These are phyloP conservation scores for Hypotaenidia okinawae DNA, from an alignment of 2,797 vertebrate genomes.

Conservation along the genomic window DNA sequence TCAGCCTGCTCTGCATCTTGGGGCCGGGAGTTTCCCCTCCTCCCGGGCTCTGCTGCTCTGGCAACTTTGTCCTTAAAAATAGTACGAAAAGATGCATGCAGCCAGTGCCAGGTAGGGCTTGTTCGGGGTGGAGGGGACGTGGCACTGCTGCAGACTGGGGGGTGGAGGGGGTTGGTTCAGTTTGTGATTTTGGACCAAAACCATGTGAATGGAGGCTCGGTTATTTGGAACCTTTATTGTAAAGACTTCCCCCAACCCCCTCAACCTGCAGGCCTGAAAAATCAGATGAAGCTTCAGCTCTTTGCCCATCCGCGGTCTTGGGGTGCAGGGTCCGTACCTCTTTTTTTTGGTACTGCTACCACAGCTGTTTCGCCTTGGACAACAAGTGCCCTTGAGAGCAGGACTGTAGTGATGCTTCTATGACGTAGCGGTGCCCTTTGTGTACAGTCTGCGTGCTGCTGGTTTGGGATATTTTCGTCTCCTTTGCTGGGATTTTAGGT, in stretches of 20 bases:
- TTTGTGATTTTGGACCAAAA: neutral
- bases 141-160: neutral
- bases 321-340: fast-evolving
- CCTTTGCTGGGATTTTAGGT: neutral
- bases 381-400: neutral
- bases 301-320: neutral
- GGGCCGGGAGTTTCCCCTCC: neutral
- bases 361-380: neutral
- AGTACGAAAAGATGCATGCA: neutral
- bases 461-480: neutral
- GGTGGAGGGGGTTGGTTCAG: fast-evolving
- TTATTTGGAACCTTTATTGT: neutral
- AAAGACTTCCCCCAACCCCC: neutral
- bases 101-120: neutral
- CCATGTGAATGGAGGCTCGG: neutral
- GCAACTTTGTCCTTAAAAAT: constrained; percentile 32
- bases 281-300: neutral
- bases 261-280: neutral
- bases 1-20: neutral
- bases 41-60: constrained; percentile 1
- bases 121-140: neutral
- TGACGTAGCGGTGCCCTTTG: neutral
- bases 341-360: fast-evolving
- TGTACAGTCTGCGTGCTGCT: neutral
- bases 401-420: neutral